These are phyloP conservation scores for Pardalotus punctatus DNA, from an alignment of 2,113 vertebrate species.

Conservation along the genomic window DNA sequence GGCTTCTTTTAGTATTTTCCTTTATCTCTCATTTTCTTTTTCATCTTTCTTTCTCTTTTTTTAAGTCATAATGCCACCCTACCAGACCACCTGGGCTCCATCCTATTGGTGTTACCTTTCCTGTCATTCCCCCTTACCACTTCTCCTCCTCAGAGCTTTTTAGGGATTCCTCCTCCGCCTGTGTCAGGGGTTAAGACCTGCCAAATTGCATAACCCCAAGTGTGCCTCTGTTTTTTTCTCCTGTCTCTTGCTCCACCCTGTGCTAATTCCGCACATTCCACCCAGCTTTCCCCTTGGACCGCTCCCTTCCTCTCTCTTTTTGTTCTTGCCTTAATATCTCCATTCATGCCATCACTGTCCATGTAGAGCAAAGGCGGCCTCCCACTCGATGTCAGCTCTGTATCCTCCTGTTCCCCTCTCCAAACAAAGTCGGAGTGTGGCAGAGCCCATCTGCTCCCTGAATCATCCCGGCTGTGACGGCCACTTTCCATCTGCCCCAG, in stretches of 20 bases:
- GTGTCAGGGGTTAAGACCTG: neutral
- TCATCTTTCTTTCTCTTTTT: neutral
- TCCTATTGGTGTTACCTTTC: neutral
- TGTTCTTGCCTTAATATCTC: neutral
- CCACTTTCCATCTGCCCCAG: slow-evolving; percentile 24
- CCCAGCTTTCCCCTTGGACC: neutral
- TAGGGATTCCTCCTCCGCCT: neutral
- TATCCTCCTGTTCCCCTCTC: neutral
- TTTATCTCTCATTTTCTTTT: neutral
- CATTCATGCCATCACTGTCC: neutral
- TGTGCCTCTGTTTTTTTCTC: neutral
- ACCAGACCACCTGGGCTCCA: neutral
- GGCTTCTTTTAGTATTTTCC: neutral
- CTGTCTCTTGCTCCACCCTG: slow-evolving; percentile 40
- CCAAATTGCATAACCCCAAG: slow-evolving; percentile 9
- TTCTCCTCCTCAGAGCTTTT: neutral
- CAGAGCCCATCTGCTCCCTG: slow-evolving; percentile 45
- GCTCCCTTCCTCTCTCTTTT: slow-evolving; percentile 29
- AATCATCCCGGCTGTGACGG: slow-evolving; percentile 5
- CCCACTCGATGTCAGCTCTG: neutral
- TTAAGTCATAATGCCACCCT: neutral
- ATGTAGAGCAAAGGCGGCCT: neutral
- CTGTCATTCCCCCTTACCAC: neutral
- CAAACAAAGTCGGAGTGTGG: neutral
- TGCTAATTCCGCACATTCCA: slow-evolving; percentile 58